Evolutionary conservation across 2,797 vertebrate genomes (phyloP).

Genomic region (Eremophila alpestris): DNA sequence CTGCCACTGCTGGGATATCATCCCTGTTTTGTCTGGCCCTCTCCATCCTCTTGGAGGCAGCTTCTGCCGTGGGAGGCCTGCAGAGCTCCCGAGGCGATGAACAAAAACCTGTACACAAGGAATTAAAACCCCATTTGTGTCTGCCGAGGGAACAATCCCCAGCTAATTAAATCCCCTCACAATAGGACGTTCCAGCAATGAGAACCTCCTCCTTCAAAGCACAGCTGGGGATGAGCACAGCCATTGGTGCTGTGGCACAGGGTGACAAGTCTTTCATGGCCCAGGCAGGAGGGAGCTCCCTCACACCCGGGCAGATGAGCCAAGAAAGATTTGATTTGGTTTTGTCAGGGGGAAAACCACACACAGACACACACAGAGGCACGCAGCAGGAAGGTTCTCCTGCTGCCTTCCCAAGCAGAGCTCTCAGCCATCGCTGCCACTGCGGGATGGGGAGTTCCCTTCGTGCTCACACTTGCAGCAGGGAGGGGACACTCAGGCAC

Average conservation of each 20-base stretch:
- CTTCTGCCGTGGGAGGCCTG: background rate
- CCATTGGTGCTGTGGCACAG: background rate
- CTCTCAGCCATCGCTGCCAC: rapidly evolving
- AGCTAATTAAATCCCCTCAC: conserved; percentile 58
- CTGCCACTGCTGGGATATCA: background rate
- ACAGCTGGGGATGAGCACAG: conserved; percentile 16
- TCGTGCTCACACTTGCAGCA: background rate
- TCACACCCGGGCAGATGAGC: background rate
- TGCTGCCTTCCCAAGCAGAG: background rate
- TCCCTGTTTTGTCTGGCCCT: background rate
- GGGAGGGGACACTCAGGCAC: background rate
- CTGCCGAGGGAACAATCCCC: conserved; percentile 23
- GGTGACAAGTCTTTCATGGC: background rate
- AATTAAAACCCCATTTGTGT: conserved; percentile 59
- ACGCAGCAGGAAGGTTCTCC: background rate
- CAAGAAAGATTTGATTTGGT: background rate
- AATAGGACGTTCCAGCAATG: background rate
- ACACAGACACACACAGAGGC: background rate
- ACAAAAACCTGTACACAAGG: background rate
- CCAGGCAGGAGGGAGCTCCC: background rate
- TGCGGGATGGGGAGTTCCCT: background rate
- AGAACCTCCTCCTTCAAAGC: conserved; percentile 19
- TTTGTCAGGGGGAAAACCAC: background rate
- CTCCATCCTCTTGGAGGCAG: background rate
- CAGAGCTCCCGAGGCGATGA: background rate